These are phyloP conservation scores for Percopsis transmontana DNA, from an alignment of 2,113 vertebrate genomes.

Conservation along the genomic window DNA sequence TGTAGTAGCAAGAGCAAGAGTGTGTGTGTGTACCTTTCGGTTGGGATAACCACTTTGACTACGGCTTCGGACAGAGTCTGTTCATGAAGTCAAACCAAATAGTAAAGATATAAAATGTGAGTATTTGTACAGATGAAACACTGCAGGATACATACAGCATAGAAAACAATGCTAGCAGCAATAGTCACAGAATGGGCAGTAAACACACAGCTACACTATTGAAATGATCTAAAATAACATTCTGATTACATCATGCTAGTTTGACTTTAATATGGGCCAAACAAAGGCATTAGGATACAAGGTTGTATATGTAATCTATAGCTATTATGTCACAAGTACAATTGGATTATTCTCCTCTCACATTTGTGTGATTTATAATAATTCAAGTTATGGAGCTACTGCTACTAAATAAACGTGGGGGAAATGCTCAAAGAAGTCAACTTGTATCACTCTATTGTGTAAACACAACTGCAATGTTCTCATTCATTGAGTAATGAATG, in stretches of 20 bases:
- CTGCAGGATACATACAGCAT: conserved; percentile 77
- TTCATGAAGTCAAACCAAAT: conserved; percentile 83
- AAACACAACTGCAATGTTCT: conserved; percentile 4
- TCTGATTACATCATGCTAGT: conserved; percentile 8
- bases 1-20: conserved; percentile 72
- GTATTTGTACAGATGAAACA: conserved; percentile 76
- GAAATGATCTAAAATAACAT: not conserved
- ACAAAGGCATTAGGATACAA: conserved; percentile 4
- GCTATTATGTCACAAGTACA: too few species aligned
- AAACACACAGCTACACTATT: not conserved
- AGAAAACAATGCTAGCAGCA: conserved; percentile 48
- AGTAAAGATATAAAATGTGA: conserved; percentile 79
- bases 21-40: conserved; percentile 84
- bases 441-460: not conserved
- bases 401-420: too few species aligned
- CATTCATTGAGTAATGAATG: conserved; percentile 11
- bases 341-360: too few species aligned
- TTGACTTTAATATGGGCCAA: conserved; percentile 6
- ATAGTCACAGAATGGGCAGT: conserved; percentile 18
- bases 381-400: too few species aligned
- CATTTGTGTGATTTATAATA: too few species aligned
- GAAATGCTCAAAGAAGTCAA: not conserved
- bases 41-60: conserved; percentile 87
- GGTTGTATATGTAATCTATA: not conserved
- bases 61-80: conserved; percentile 86